These are phyloP conservation scores for Phortica okadai DNA, from an alignment of 2,888 invertebrate genomes.

Conservation along the genomic window DNA sequence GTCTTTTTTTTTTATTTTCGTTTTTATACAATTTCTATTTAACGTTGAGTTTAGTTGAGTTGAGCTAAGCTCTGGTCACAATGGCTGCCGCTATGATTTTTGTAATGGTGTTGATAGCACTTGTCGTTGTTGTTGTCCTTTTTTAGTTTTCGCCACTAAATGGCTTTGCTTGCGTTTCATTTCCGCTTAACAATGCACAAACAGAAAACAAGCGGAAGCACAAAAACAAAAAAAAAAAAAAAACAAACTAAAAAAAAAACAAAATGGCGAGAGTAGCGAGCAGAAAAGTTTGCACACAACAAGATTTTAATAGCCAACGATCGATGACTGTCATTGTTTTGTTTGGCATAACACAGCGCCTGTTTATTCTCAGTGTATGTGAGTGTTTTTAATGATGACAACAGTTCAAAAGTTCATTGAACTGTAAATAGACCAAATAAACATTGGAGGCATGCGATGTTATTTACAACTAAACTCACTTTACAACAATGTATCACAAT, in stretches of 20 bases:
- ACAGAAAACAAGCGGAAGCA: background rate
- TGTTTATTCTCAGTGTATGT: constrained; percentile 25
- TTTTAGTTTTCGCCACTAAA: constrained; percentile 4
- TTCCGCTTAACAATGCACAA: constrained; percentile 12
- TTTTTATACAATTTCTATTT: background rate
- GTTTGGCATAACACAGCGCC: background rate
- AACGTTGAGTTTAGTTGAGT: background rate
- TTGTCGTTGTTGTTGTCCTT: background rate
- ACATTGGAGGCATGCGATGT: background rate
- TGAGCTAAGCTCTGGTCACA: too few relatives aligned
- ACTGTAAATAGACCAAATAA: constrained; percentile 35
- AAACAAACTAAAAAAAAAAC: background rate
- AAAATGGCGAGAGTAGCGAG: background rate
- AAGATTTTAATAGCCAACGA: too few relatives aligned
- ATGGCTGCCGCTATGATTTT: background rate
- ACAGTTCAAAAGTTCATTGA: constrained; percentile 42
- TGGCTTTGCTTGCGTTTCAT: constrained; percentile 9
- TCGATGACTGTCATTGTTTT: background rate
- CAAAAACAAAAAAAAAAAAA: constrained; percentile 1
- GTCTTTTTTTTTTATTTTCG: too few relatives aligned
- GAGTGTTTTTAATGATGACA: constrained; percentile 48
- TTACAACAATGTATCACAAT: too few relatives aligned
- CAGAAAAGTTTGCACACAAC: background rate
- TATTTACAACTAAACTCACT: too few relatives aligned
- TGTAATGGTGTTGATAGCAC: constrained; percentile 1